Conservation (phyloP, 1,140 invertebrate species). For the Uloborus diversus region DNA sequence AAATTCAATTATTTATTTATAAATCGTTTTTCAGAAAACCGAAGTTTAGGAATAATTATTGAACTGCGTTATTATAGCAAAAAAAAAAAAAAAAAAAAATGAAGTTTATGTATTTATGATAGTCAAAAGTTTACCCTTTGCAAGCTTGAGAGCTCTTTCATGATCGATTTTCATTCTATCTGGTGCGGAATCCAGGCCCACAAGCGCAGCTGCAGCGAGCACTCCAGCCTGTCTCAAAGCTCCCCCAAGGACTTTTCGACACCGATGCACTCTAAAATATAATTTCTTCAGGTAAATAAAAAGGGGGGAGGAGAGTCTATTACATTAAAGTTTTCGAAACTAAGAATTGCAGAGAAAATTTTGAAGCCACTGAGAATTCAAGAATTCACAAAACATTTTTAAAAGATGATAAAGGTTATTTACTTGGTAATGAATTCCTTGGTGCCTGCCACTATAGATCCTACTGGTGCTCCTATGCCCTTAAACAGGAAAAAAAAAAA, state of each 20-base stretch:
- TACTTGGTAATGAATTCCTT: conserved; percentile 74
- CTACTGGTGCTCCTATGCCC: conserved; percentile 87
- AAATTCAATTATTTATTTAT: conserved; percentile 5
- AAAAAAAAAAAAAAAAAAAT: too few species aligned
- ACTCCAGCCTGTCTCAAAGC: conserved; percentile 91
- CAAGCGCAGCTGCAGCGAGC: conserved; percentile 85
- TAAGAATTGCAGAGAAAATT: neutral
- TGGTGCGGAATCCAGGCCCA: conserved; percentile 80
- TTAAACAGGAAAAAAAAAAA: too few species aligned
- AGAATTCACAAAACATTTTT: too few species aligned
- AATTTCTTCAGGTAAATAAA: too few species aligned
- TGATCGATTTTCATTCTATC: conserved; percentile 80
- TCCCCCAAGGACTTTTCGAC: conserved; percentile 90
- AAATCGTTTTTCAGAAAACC: too few species aligned
- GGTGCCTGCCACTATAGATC: conserved; percentile 84
- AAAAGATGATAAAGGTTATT: too few species aligned
- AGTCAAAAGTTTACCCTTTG: neutral
- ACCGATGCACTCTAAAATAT: conserved; percentile 73
- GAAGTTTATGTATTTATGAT: too few species aligned
- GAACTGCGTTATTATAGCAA: too few species aligned
- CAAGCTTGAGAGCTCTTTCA: neutral
- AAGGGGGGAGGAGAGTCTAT: too few species aligned
- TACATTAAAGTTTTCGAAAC: neutral
- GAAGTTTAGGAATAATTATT: too few species aligned
- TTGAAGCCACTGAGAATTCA: too few species aligned